These are phyloP conservation scores for Alosa sapidissima DNA, from an alignment of 2,797 vertebrate genomes.

Conservation along the genomic window DNA sequence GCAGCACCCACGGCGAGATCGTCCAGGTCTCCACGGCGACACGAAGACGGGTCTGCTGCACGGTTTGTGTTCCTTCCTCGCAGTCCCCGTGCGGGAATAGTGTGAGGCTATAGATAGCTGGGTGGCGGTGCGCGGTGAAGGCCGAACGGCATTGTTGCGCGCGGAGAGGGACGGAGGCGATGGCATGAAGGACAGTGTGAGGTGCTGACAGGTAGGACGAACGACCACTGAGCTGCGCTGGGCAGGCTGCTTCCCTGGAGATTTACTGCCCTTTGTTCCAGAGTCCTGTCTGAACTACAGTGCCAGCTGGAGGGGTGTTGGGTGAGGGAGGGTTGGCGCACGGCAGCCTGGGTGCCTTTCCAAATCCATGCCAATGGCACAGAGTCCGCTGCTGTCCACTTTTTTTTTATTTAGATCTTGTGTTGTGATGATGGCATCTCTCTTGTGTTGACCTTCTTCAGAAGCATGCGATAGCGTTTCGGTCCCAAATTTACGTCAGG, in stretches of 20 bases:
- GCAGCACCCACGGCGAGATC: neutral
- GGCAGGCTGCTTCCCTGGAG: slow-evolving; percentile 39
- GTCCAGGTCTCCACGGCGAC: neutral
- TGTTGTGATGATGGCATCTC: neutral
- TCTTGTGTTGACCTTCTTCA: neutral
- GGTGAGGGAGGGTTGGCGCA: neutral
- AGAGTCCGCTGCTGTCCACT: neutral
- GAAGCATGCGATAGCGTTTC: neutral
- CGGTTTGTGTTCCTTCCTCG: neutral
- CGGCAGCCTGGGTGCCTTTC: neutral
- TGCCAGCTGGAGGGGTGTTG: neutral
- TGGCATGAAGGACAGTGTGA: neutral
- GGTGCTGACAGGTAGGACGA: neutral
- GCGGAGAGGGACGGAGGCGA: neutral
- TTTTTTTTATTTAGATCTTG: neutral
- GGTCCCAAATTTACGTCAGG: neutral
- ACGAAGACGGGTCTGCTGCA: neutral
- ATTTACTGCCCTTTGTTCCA: slow-evolving; percentile 62
- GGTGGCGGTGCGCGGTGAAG: neutral
- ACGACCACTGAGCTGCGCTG: neutral
- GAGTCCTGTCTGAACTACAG: neutral
- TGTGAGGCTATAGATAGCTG: neutral
- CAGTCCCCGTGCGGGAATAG: neutral
- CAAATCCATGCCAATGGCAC: neutral
- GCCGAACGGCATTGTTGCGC: neutral